Evolutionary conservation across 2,888 invertebrate genomes (phyloP), one percentile per base, ranked within the genome.

Genomic region (Leptinotarsa rubiginosa): DNA sequence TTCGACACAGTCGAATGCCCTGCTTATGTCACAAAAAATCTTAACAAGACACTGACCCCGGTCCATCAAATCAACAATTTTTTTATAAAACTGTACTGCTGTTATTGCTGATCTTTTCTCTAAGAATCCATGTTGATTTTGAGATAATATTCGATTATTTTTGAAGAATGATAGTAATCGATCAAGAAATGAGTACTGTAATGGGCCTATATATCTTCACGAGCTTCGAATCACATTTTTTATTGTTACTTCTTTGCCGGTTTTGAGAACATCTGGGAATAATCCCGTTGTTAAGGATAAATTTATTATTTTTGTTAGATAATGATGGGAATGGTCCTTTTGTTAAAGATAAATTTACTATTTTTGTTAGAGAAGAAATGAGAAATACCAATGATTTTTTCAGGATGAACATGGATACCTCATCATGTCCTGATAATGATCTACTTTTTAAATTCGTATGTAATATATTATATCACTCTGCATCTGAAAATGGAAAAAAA

Each of bases 1-100:
- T n/a, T 20, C 54, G 54, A 54, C 54, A 18, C 54, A 54, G 20
- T 54, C 54, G 54, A 54, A 54, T 20, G 20, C 54, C 20, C 54
- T 20, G 10, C 20, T 54, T 4, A 54, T 4, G 20, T 54, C 7
- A 54, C 54, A 54, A 18, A 20, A 54, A 1, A 54, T 16, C 54
- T 20, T 20, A 54, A 54, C 54, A 54, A 20, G 20, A 20, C 20
- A 20, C 12, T 54, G n/a, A n/a, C 54, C 20, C 20, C 20, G n/a
- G 20, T 54, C 16, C 13, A 49, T 16, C 3, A 49, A 49, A 49
- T 49, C 4, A 2, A 49, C 16, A 13, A 4, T 49, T 49, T 49
- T 49, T 7, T 16, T 49, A 49, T 16, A 13, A 49, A 4, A 49
- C 49, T 49, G 1, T 49, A 49, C 49, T 49, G 10, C 15, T 15